Evolutionary conservation across 2,888 invertebrate genomes (phyloP).

Genomic region (Ophonus ardosiacus): DNA sequence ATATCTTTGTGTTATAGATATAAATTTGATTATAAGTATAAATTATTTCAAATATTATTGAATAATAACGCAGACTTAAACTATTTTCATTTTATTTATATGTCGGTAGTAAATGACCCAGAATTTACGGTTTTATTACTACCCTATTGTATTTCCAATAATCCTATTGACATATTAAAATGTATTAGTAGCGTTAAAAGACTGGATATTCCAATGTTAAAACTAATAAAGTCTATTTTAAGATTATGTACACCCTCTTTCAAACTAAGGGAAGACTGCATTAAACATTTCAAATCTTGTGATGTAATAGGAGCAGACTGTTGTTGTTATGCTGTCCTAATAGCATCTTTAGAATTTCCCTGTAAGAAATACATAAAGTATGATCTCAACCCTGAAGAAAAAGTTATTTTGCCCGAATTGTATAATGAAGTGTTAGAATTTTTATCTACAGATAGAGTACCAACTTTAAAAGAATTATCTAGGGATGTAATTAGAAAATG

Average conservation of each 20-base stretch:
- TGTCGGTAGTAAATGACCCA: conserved; percentile 19
- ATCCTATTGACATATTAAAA: conserved; percentile 26
- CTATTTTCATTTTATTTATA: not conserved
- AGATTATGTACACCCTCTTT: conserved; percentile 15
- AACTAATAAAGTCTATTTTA: conserved; percentile 30
- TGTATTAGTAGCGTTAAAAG: not conserved
- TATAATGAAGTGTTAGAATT: conserved; percentile 31
- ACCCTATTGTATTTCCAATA: conserved; percentile 21
- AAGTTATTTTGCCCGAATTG: conserved; percentile 1
- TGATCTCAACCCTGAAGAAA: conserved; percentile 13
- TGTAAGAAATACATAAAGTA: conserved; percentile 20
- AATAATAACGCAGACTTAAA: conserved; percentile 11
- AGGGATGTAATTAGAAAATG: conserved; percentile 38
- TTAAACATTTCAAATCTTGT: conserved; percentile 19
- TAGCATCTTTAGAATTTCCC: conserved; percentile 8
- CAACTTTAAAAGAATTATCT: conserved; percentile 38
- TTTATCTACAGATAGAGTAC: conserved; percentile 20
- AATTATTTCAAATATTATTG: conserved; percentile 31
- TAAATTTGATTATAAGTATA: conserved; percentile 33
- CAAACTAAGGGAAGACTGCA: not conserved
- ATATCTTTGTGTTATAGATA: conserved; percentile 19
- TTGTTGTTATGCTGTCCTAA: conserved; percentile 13
- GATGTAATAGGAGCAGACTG: not conserved
- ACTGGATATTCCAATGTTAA: conserved; percentile 35
- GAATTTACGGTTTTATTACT: conserved; percentile 25